phyloP scores from a whole-genome alignment of 2,113 vertebrate species.

The Amblyornis subalaris region DNA sequence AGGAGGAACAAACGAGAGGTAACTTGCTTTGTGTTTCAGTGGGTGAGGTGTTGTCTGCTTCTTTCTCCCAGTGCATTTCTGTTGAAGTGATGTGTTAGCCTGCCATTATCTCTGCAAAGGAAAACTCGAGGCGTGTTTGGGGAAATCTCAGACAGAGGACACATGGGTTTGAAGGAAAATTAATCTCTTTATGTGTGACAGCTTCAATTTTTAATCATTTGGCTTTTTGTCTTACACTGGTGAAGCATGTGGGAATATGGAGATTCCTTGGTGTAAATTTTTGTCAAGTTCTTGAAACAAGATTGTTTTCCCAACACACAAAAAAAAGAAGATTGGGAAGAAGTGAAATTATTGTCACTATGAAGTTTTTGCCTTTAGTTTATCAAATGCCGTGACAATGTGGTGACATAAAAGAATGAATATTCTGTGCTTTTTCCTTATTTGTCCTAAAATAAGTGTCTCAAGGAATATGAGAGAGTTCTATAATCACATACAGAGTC shows the following conservation, averaged over 20 bases:
- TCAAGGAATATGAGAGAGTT: background rate
- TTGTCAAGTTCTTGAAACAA: background rate
- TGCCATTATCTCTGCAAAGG: background rate
- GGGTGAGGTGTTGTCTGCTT: background rate
- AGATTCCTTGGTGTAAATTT: background rate
- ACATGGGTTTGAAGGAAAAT: background rate
- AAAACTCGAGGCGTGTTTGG: background rate
- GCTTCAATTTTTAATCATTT: constrained; percentile 14
- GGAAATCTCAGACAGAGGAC: background rate
- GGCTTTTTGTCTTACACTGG: background rate
- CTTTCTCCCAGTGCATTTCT: background rate
- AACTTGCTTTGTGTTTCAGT: constrained; percentile 53
- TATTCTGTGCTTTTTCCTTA: background rate
- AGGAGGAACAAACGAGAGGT: constrained; percentile 98
- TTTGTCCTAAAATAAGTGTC: background rate
- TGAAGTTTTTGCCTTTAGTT: background rate
- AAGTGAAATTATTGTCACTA: background rate
- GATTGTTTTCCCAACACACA: background rate
- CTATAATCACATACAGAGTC: background rate
- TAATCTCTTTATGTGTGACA: background rate
- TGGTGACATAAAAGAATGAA: background rate
- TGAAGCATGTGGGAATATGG: background rate
- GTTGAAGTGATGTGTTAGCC: background rate
- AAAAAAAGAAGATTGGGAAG: background rate
- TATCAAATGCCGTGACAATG: background rate